Evolutionary conservation across 2,888 invertebrate genomes (phyloP).

Genomic region (Andrena trimmerana): DNA sequence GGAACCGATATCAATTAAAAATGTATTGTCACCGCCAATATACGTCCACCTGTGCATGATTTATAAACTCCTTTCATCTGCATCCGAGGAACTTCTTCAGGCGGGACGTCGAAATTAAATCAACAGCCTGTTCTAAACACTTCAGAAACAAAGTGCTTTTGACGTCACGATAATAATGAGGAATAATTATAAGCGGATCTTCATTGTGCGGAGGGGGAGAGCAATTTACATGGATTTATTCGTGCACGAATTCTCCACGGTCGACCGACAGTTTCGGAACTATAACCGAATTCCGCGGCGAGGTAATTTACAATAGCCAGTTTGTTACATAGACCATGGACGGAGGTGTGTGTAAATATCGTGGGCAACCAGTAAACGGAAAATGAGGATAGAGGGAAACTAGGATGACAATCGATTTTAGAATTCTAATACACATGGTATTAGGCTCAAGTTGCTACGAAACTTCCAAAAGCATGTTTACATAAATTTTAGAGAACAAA

Average conservation of each 20-base stretch:
- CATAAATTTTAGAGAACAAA: not conserved
- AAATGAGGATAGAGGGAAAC: not conserved
- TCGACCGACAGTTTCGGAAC: constrained; percentile 18
- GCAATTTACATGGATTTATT: constrained; percentile 52
- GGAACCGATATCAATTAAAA: constrained; percentile 28
- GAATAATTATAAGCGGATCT: constrained; percentile 57
- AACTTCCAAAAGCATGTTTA: not conserved
- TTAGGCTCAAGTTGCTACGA: not conserved
- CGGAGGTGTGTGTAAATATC: not conserved
- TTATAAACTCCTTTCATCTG: constrained; percentile 38
- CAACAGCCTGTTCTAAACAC: constrained; percentile 54
- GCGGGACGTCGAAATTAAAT: constrained; percentile 42
- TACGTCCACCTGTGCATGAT: not conserved
- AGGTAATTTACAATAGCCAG: constrained; percentile 1
- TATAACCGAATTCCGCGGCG: constrained; percentile 8
- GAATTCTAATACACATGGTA: not conserved
- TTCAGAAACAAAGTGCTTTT: constrained; percentile 34
- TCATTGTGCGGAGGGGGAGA: constrained; percentile 5
- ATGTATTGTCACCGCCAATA: not conserved
- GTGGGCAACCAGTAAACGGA: not conserved
- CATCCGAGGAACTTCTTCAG: constrained; percentile 31
- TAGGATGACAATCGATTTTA: not conserved
- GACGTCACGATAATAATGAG: constrained; percentile 59
- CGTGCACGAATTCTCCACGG: constrained; percentile 35
- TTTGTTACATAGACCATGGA: not conserved